phyloP scores from a whole-genome alignment of 2,888 invertebrate species.

The Nephrotoma guestfalica region DNA sequence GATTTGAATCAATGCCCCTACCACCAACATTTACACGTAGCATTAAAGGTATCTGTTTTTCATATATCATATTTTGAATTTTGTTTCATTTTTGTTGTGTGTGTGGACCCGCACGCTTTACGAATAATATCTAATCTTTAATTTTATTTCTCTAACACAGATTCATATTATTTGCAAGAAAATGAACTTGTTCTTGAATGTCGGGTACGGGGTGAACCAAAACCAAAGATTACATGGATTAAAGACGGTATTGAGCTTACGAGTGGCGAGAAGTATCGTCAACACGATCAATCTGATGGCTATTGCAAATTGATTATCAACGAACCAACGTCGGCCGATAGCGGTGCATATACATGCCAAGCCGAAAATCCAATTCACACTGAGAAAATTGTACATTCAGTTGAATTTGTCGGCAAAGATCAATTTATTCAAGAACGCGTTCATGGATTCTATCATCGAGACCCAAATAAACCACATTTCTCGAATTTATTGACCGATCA shows the following conservation, averaged over 20 bases:
- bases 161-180: constrained; percentile 54
- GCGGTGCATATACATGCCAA: constrained; percentile 58
- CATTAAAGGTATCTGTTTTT: constrained; percentile 42
- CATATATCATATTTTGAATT: not conserved
- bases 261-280: constrained; percentile 42
- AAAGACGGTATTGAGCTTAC: constrained; percentile 48
- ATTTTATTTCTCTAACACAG: constrained; percentile 28
- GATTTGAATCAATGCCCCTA: constrained; percentile 51
- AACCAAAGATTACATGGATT: constrained; percentile 59
- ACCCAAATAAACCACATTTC: constrained; percentile 52
- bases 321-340: constrained; percentile 50
- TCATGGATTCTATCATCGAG: constrained; percentile 31
- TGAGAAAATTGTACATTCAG: constrained; percentile 58
- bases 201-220: constrained; percentile 57
- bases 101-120: not conserved
- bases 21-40: constrained; percentile 60
- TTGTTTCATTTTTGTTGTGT: not conserved
- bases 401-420: constrained; percentile 43
- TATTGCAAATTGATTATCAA: constrained; percentile 53
- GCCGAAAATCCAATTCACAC: constrained; percentile 58
- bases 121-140: not conserved
- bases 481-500: constrained; percentile 53
- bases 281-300: constrained; percentile 56
- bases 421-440: constrained; percentile 32
- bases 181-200: constrained; percentile 67